Evolutionary conservation across 2,888 invertebrate genomes (phyloP), one percentile per base, ranked within the genome.

Genomic region (Dryococelus australis): DNA sequence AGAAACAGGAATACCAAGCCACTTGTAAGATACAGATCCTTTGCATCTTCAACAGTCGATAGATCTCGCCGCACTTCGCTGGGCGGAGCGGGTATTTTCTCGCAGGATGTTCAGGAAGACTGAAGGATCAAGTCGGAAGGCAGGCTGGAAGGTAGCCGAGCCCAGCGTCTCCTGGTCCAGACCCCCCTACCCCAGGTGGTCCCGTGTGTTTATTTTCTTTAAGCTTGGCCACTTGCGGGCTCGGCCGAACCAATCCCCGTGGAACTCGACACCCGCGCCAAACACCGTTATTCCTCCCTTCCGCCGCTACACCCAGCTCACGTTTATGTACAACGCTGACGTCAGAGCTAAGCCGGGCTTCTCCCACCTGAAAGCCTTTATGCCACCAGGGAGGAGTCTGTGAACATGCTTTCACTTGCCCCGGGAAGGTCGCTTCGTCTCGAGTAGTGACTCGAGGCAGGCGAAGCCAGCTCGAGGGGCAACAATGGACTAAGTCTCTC

Each of bases 381-480:
- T n/a, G 65, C n/a, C 65, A n/a, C 65, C n/a, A n/a, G 65, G 65
- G 65, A 65, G 65, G 24, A 65, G 65, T 65, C 65, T 65, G 65
- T 1, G 65, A 65, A 65, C 65, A 65, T 65, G 65, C 0, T 65
- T 65, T n/a, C 65, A 65, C 65, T 51, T 16, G 12, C 20, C 20
- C 51, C 12, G 13, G 65, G 65, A 65, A 35, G 35, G 1, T 35
- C 35, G 4, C 12, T 16, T 65, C 65, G 65, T 65, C 65, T 65
- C n/a, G 24, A 65, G 65, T n/a, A 65, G 65, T 10, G 65, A 65
- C 20, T 65, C 20, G 13, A 8, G 65, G 8, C 8, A 6, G 65
- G 20, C 65, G 3, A 16, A n/a, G 24, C 24, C 65, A 65, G 20
- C 65, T 24, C 65, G 24, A 10, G n/a, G 65, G 65, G 16, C 65